Base-by-base conservation (phyloP, 2,113 vertebrate species). In the Mus spicilegus region DNA sequence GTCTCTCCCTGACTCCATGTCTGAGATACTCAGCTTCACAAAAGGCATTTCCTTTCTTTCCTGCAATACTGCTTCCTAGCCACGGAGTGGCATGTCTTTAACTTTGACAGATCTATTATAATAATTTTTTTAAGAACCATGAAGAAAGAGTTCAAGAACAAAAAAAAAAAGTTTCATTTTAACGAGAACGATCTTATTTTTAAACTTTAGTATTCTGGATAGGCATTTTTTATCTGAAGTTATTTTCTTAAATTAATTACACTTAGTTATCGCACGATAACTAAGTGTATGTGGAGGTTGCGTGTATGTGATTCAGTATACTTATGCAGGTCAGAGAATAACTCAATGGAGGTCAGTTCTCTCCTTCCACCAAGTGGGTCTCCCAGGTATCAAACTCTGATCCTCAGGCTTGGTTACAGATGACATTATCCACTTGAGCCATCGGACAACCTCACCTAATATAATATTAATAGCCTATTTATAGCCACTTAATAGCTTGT, bases 61-160 rank as follows among this genome's bases (percentile, higher is more conserved):
- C 93, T 98, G 98, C 95, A 98, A 49, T 98, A 90, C 97, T 95
- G 63, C 9, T 85, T 95, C 69, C 46, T 92, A 73, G 77, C 98
- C 98, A 98, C 98, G 12, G 33, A 72, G 98, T 93, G 98, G 98
- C 97, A 97, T 94, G 82, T 46, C 13, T 87, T 91, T 94, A 96
- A 95, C 80, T 96, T 82, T 92, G 90, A 90, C 67, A 96, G 89
- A 69, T 39, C 19, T n/a, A 42, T 39, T 39, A 51, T 95, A 93
- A 58, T 39, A 63, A 1, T 12, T 69, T 87, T 88, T 36, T 78
- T 20, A 84, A 20, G 36, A 39, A 78, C 19, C 28, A 69, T 17
- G 69, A 56, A 91, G 72, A 95, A 56, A 91, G 72, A 95, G 24
- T 42, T 33, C 7, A 49, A 36, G 67, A 51, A 1, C 89, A 11